These are phyloP conservation scores for Danio jaintianensis DNA, from an alignment of 2,797 vertebrate genomes.

Conservation along the genomic window DNA sequence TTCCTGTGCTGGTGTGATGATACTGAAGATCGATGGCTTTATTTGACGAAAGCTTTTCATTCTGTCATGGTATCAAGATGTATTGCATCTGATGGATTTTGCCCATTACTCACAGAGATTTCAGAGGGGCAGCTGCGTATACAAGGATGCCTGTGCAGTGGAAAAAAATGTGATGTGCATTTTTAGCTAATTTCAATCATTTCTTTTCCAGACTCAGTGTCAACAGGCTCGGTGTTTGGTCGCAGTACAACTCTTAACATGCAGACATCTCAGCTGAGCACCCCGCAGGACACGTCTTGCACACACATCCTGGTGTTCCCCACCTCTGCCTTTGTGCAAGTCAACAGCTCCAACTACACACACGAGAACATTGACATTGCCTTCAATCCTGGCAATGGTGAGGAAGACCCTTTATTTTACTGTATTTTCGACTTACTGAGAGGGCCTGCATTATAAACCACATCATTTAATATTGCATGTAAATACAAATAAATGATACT, in stretches of 20 bases:
- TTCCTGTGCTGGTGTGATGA: constrained; percentile 72
- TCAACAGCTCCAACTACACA: constrained; percentile 92
- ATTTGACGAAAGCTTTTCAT: constrained; percentile 70
- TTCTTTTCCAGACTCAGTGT: constrained; percentile 88
- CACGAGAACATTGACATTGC: constrained; percentile 95
- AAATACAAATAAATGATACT: not conserved
- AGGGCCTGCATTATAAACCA: not conserved
- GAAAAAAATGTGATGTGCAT: not conserved
- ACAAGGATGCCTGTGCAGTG: constrained; percentile 19
- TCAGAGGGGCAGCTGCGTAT: not conserved
- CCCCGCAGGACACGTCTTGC: constrained; percentile 97
- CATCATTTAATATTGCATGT: not conserved
- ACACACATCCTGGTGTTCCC: constrained; percentile 98
- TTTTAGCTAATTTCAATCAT: not conserved
- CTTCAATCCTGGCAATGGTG: constrained; percentile 94
- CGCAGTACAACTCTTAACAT: constrained; percentile 96
- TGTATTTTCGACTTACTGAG: not conserved
- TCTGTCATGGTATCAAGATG: constrained; percentile 61
- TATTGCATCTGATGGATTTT: constrained; percentile 59
- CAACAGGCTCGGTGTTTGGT: constrained; percentile 95
- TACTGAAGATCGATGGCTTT: constrained; percentile 75
- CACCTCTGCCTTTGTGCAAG: constrained; percentile 94
- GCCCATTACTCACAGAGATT: constrained; percentile 51
- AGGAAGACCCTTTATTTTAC: constrained; percentile 66
- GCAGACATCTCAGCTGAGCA: constrained; percentile 96